A percentile compares a stretch with the other conserved stretches of the same genome.
Evolutionary conservation across 2,113 vertebrate species (phyloP).

Genomic region (Bubalus kerabau): DNA sequence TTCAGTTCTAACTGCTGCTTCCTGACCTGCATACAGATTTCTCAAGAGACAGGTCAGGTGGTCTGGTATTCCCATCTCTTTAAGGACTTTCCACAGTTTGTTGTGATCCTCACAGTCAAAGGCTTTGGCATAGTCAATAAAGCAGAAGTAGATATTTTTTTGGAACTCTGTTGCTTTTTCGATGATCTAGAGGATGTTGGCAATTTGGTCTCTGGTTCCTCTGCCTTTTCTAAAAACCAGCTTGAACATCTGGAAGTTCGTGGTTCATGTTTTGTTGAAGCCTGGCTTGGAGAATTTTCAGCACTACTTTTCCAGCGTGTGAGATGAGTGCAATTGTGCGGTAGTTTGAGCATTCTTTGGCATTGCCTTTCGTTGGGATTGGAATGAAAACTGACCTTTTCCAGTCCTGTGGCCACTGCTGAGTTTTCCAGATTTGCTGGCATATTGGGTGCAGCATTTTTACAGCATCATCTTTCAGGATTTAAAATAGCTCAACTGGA

Average conservation of each 20-base stretch:
- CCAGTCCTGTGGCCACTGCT: background rate
- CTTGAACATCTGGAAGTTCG: background rate
- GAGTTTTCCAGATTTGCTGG: background rate
- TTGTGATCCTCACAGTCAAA: background rate
- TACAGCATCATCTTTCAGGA: background rate
- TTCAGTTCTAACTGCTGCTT: background rate
- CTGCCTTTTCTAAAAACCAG: background rate
- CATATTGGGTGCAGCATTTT: background rate
- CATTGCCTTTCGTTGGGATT: background rate
- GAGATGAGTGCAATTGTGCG: background rate
- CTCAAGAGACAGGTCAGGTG: background rate
- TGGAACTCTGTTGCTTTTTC: background rate
- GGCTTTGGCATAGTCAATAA: background rate
- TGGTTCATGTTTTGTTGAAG: background rate
- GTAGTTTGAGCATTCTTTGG: background rate
- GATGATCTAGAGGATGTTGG: background rate
- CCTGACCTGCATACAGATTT: background rate
- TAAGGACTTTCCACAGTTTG: background rate
- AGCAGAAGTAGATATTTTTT: background rate
- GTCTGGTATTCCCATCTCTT: background rate
- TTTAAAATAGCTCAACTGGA: background rate
- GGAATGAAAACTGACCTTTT: background rate
- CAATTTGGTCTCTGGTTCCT: background rate
- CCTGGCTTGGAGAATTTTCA: background rate
- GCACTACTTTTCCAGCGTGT: background rate